Percentiles rank a stretch among this genome's conserved stretches.
These are phyloP conservation scores for Prionailurus viverrinus DNA, from an alignment of 2,113 vertebrate genomes.

Conservation along the genomic window DNA sequence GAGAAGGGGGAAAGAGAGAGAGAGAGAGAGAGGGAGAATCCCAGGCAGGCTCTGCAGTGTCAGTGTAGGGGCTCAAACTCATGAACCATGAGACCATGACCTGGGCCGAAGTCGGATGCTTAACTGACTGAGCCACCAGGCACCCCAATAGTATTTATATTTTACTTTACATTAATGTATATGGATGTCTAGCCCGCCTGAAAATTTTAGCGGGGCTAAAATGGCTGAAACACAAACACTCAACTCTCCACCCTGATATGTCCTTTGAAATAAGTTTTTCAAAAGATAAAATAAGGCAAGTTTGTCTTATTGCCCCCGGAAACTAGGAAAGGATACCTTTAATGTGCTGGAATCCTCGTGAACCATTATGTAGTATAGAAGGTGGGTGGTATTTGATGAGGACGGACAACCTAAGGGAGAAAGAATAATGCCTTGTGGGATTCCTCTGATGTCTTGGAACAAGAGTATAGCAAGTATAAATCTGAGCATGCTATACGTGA, in stretches of 20 bases:
- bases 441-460: not conserved
- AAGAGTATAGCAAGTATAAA: not conserved
- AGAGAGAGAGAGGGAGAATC: too few relatives aligned
- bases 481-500: not conserved
- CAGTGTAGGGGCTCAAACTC: too few relatives aligned
- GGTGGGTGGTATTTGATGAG: not conserved
- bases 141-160: too few relatives aligned
- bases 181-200: not conserved
- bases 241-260: accelerated
- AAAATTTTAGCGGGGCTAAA: not conserved
- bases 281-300: not conserved
- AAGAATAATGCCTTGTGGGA: accelerated
- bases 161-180: not conserved
- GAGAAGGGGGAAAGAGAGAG: too few relatives aligned
- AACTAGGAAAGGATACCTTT: not conserved
- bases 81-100: too few relatives aligned
- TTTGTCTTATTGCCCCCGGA: not conserved
- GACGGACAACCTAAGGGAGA: not conserved
- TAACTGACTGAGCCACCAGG: too few relatives aligned
- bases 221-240: not conserved
- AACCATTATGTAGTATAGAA: accelerated
- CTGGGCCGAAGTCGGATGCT: too few relatives aligned
- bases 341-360: not conserved
- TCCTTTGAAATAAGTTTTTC: not conserved
- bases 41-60: too few relatives aligned